Conservation (phyloP, 2,888 invertebrate species). For the Pogonocherus hispidulus region DNA sequence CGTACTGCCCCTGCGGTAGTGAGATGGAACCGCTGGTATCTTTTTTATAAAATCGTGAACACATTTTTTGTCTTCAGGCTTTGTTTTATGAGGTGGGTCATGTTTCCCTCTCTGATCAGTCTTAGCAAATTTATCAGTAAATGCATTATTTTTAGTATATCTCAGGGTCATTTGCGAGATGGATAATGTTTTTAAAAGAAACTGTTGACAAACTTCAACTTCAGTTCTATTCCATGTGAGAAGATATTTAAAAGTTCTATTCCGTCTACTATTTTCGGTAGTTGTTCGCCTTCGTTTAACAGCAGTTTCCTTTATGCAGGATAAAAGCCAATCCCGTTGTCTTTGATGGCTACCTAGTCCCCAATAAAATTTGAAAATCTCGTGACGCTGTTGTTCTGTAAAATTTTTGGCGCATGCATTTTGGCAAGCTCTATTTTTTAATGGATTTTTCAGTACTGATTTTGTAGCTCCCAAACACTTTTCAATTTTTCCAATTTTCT, state of each 20-base stretch:
- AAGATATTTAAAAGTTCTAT: conserved; percentile 35
- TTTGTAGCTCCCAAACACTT: conserved; percentile 14
- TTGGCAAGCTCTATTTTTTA: conserved; percentile 5
- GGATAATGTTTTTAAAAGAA: conserved; percentile 38
- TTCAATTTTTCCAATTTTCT: conserved; percentile 15
- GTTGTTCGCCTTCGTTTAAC: conserved; percentile 31
- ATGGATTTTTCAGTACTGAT: conserved; percentile 9
- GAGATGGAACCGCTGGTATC: conserved; percentile 39
- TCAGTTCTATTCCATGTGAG: conserved; percentile 29
- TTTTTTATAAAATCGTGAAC: conserved; percentile 30
- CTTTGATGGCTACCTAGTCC: conserved; percentile 2
- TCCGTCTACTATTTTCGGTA: conserved; percentile 44
- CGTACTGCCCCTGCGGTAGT: conserved; percentile 36
- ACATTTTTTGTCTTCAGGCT: conserved; percentile 1
- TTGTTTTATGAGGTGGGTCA: conserved; percentile 33
- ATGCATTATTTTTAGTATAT: conserved; percentile 31
- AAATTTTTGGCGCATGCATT: too few species aligned
- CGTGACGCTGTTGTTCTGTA: too few species aligned
- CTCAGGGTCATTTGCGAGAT: conserved; percentile 36
- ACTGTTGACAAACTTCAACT: conserved; percentile 37
- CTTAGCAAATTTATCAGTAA: conserved; percentile 21
- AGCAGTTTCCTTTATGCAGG: conserved; percentile 22
- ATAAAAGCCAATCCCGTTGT: conserved; percentile 23
- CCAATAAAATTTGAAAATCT: conserved; percentile 15
- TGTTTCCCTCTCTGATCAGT: conserved; percentile 38